Percentiles rank a stretch among this genome's conserved stretches.
Evolutionary conservation across 92 coral and sea anemone genomes (phyloP).

Genomic region (Palythoa heliodiscus): DNA sequence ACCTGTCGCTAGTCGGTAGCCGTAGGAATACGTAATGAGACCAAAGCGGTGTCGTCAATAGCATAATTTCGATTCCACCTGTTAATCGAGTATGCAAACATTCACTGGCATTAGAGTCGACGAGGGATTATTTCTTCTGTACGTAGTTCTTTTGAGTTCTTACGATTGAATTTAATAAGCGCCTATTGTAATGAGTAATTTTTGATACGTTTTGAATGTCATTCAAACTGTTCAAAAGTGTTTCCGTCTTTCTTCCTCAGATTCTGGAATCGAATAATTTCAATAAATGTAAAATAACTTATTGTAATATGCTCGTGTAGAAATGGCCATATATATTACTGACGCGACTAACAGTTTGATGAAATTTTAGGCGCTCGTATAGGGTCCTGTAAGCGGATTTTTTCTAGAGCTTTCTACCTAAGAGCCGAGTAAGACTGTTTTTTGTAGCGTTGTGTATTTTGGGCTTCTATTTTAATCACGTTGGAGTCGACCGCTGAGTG

Average conservation of each 20-base stretch:
- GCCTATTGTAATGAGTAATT: neutral
- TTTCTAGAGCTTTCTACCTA: neutral
- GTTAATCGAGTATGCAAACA: neutral
- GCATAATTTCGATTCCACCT: neutral
- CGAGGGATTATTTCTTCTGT: neutral
- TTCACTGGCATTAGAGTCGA: too few species aligned
- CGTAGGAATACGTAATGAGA: neutral
- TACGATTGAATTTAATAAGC: neutral
- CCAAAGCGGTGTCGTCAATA: neutral
- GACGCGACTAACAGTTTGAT: neutral
- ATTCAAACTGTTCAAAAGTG: neutral
- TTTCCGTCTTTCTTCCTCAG: neutral
- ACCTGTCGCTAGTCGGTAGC: neutral
- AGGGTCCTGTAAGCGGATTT: neutral
- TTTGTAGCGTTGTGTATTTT: neutral
- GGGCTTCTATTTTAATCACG: slow-evolving; percentile 12
- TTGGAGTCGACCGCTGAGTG: slow-evolving; percentile 8
- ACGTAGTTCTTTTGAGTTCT: neutral
- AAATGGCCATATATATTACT: too few species aligned
- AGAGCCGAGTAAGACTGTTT: too few species aligned
- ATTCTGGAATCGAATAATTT: neutral
- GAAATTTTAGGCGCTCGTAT: neutral
- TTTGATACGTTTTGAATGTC: neutral
- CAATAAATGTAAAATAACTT: neutral
- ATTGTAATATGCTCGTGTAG: neutral